phyloP scores from a whole-genome alignment of 2,888 invertebrate species.

The Phoenoteleia sp. region DNA sequence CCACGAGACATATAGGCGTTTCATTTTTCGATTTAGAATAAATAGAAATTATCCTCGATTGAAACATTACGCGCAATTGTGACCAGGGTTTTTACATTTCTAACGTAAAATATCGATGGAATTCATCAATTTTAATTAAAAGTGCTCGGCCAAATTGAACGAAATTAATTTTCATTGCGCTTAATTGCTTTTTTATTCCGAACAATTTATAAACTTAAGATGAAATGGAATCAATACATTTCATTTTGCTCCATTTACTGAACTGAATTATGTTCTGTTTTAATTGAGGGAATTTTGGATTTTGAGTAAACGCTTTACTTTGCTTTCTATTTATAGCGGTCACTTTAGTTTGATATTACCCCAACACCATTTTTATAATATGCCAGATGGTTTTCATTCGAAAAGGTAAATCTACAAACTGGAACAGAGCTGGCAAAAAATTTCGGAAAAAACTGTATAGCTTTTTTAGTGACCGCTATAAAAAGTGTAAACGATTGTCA shows the following conservation, averaged over 20 bases:
- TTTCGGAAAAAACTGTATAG: constrained; percentile 65
- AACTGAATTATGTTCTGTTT: not conserved
- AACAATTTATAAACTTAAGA: constrained; percentile 1
- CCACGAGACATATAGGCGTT: too few species aligned
- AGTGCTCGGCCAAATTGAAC: not conserved
- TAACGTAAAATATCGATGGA: not conserved
- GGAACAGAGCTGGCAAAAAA: constrained; percentile 32
- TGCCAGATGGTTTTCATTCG: constrained; percentile 50
- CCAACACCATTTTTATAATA: not conserved
- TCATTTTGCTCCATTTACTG: too few species aligned
- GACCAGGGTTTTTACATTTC: not conserved
- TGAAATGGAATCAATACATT: constrained; percentile 12
- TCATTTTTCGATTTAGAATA: constrained; percentile 28
- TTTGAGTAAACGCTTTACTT: not conserved
- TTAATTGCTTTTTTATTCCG: constrained; percentile 42
- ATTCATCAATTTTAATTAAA: constrained; percentile 14
- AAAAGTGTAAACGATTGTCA: constrained; percentile 81
- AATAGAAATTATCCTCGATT: constrained; percentile 28
- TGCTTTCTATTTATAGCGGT: not conserved
- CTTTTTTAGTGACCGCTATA: constrained; percentile 72
- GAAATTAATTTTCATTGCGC: constrained; percentile 25
- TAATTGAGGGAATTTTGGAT: not conserved
- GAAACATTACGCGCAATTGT: constrained; percentile 11
- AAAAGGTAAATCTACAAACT: constrained; percentile 5
- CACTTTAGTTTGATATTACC: not conserved